phyloP scores from a whole-genome alignment of 2,113 vertebrate genomes.

The Nicator chloris region DNA sequence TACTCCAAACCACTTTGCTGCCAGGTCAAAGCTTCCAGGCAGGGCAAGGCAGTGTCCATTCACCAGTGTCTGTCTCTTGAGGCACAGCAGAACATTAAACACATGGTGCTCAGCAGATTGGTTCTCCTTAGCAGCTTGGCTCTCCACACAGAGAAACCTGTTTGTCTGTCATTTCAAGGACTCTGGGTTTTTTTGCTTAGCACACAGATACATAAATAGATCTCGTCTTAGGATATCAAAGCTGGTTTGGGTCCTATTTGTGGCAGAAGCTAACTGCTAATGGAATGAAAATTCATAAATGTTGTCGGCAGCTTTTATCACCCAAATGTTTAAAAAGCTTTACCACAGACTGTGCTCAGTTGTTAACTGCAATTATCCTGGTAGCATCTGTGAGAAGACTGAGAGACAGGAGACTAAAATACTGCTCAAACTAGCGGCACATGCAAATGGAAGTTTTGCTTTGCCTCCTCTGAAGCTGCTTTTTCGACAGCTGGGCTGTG shows the following conservation, averaged over 20 bases:
- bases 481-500: neutral
- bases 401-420: neutral
- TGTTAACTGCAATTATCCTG: neutral
- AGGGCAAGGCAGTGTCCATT: neutral
- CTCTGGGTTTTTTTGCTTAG: neutral
- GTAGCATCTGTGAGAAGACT: neutral
- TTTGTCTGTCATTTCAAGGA: neutral
- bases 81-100: neutral
- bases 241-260: neutral
- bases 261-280: constrained; percentile 1
- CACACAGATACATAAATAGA: constrained; percentile 9
- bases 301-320: neutral
- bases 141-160: neutral
- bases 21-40: constrained; percentile 5
- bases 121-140: neutral
- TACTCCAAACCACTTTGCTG: neutral
- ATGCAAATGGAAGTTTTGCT: neutral
- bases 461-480: neutral
- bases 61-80: neutral
- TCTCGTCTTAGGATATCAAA: neutral
- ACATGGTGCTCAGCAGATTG: neutral
- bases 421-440: neutral
- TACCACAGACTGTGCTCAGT: neutral
- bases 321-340: neutral
- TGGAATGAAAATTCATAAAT: constrained; percentile 19